A percentile compares a stretch with the other conserved stretches of the same genome.
These are phyloP conservation scores for Lithobates sylvaticus DNA, from an alignment of 2,797 vertebrate species.

Conservation along the genomic window DNA sequence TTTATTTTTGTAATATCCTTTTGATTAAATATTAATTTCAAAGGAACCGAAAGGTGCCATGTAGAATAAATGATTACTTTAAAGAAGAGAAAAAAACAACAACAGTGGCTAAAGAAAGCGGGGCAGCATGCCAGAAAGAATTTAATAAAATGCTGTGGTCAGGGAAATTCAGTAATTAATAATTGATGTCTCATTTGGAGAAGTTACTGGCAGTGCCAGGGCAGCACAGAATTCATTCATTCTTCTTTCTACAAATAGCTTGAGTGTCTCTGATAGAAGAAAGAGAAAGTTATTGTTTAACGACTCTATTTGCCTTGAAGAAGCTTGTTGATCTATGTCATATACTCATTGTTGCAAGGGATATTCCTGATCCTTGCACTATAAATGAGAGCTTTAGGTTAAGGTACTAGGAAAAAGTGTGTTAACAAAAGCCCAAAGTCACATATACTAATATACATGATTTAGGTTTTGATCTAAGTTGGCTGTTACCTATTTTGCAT, in stretches of 20 bases:
- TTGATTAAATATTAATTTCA: slow-evolving; percentile 64
- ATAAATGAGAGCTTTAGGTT: no score
- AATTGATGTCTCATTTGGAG: slow-evolving; percentile 57
- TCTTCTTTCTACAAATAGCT: neutral
- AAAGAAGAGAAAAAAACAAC: slow-evolving; percentile 44
- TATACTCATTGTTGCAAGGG: no score
- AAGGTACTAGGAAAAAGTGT: no score
- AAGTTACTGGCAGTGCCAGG: slow-evolving; percentile 40
- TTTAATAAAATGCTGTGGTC: slow-evolving; percentile 61
- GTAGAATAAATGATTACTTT: slow-evolving; percentile 62
- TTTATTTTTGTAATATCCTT: slow-evolving; percentile 64
- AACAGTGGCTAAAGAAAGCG: slow-evolving; percentile 56
- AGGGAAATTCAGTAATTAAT: slow-evolving; percentile 53
- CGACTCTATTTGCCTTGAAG: no score
- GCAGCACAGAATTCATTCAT: slow-evolving; percentile 33
- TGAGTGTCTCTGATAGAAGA: no score
- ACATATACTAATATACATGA: no score
- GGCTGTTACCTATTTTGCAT: no score
- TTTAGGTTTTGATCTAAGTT: no score
- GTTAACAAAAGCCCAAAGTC: no score
- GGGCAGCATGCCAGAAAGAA: slow-evolving; percentile 43
- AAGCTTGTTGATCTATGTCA: no score
- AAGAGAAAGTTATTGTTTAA: no score
- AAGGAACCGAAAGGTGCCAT: slow-evolving; percentile 62
- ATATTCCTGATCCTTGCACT: no score